Evolutionary conservation across 2,888 invertebrate species (phyloP), one percentile per base, ranked within the genome.

Genomic region (Phortica okadai): DNA sequence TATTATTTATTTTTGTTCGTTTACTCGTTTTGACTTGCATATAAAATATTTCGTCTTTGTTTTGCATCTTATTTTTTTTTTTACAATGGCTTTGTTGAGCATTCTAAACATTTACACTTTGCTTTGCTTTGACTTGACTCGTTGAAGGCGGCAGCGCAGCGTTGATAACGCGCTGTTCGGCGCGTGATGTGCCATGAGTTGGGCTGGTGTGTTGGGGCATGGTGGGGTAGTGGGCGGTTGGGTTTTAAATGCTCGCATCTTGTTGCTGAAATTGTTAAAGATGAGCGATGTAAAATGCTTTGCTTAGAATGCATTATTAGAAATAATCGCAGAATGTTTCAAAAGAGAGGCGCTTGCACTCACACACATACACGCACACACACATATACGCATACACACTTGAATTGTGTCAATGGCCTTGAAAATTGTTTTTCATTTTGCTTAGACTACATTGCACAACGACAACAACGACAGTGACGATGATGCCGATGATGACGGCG

Each of bases 351-450:
- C 56, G 16, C 11, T 56, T 16, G n/a, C 62, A n/a, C 62, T 62
- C 6, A 21, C 21, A 62, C 16, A 62, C 25, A 62, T 6, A 62
- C 62, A 25, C 25, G 21, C 21, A 62, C 14, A 25, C 21, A 62
- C 62, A 16, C 21, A n/a, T n/a, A n/a, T n/a, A 59, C 33, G 73
- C 79, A 82, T 83, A 25, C 78, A 79, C 87, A 82, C 82, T 84
- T 77, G 80, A 87, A 84, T 83, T 86, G 84, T 87, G 87, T 84
- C 87, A 86, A 84, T 84, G 86, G 86, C 86, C 86, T 87, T 86
- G 86, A 87, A 87, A 86, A 85, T 87, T 86, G 84, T 87, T 83
- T 86, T 86, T 79, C 87, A 79, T 82, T 86, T 82, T 79, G 80
- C 82, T 78, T 78, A 21, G 82, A 76, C 79, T 64, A 0, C n/a